A percentile compares a stretch with the other conserved stretches of the same genome.
Conservation (phyloP, 2,113 vertebrate genomes). For the Chlamydotis undulata region DNA sequence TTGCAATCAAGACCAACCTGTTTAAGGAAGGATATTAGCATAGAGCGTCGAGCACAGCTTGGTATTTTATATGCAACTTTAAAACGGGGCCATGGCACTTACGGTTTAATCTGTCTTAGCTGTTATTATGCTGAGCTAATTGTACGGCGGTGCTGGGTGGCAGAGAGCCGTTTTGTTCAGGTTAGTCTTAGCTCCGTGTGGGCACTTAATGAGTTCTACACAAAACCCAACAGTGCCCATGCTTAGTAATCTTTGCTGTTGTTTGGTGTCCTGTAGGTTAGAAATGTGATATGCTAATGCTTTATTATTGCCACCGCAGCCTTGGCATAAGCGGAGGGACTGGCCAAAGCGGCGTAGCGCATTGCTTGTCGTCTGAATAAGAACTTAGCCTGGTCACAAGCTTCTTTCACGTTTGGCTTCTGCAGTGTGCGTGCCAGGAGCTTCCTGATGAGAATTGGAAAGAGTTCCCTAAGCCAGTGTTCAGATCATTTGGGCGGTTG, state of each 20-base stretch:
- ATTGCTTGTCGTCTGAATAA: conserved; percentile 29
- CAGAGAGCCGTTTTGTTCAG: conserved; percentile 46
- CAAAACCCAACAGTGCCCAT: neutral
- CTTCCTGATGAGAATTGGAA: conserved; percentile 16
- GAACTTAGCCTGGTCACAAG: conserved; percentile 27
- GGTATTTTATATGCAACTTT: neutral
- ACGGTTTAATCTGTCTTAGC: neutral
- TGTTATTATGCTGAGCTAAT: conserved; percentile 12
- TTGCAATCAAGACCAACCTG: neutral
- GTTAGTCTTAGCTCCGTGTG: neutral
- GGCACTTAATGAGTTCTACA: neutral
- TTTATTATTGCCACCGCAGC: neutral
- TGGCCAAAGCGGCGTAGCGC: neutral
- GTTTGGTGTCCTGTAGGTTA: conserved; percentile 26
- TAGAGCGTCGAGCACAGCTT: neutral
- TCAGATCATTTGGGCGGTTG: neutral
- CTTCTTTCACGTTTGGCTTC: conserved; percentile 40
- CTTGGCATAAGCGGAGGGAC: neutral
- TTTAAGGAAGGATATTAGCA: neutral
- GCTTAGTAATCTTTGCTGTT: conserved; percentile 4
- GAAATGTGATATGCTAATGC: conserved; percentile 62
- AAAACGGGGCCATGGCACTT: neutral
- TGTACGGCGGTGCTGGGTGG: conserved; percentile 22
- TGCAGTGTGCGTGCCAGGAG: neutral
- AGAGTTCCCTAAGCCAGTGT: neutral